Evolutionary conservation across 2,113 vertebrate genomes (phyloP).

Genomic region (Tachysurus fulvidraco): DNA sequence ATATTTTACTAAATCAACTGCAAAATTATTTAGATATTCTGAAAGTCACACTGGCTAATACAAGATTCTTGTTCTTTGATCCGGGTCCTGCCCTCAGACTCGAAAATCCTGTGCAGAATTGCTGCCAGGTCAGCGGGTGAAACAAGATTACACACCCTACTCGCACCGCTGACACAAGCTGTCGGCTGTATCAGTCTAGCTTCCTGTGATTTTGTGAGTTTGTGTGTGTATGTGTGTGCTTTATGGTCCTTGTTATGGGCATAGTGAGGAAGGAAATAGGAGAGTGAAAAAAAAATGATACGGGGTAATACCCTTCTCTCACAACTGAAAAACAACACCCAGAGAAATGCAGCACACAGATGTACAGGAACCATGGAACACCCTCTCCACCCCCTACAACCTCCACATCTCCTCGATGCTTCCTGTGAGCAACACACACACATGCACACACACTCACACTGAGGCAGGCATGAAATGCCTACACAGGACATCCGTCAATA

Average conservation of each 20-base stretch:
- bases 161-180: slow-evolving; percentile 40
- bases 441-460: slow-evolving; percentile 29
- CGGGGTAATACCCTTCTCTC: slow-evolving; percentile 68
- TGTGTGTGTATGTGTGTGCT: slow-evolving; percentile 50
- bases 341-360: slow-evolving; percentile 73
- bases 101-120: slow-evolving; percentile 30
- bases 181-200: slow-evolving; percentile 63
- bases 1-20: neutral
- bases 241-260: slow-evolving; percentile 58
- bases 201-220: slow-evolving; percentile 52
- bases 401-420: slow-evolving; percentile 35
- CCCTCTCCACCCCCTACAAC: slow-evolving; percentile 32
- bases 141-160: slow-evolving; percentile 26
- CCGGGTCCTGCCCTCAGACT: slow-evolving; percentile 29
- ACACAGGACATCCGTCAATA: slow-evolving; percentile 76
- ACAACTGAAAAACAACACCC: slow-evolving; percentile 70
- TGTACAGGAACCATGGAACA: slow-evolving; percentile 73
- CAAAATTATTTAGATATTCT: neutral
- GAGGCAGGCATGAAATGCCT: slow-evolving; percentile 67
- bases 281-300: slow-evolving; percentile 53
- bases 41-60: neutral
- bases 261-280: slow-evolving; percentile 67
- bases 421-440: slow-evolving; percentile 52
- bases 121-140: slow-evolving; percentile 44
- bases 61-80: neutral